Evolutionary conservation across 2,797 vertebrate genomes (phyloP).

Genomic region (Coreius guichenoti): DNA sequence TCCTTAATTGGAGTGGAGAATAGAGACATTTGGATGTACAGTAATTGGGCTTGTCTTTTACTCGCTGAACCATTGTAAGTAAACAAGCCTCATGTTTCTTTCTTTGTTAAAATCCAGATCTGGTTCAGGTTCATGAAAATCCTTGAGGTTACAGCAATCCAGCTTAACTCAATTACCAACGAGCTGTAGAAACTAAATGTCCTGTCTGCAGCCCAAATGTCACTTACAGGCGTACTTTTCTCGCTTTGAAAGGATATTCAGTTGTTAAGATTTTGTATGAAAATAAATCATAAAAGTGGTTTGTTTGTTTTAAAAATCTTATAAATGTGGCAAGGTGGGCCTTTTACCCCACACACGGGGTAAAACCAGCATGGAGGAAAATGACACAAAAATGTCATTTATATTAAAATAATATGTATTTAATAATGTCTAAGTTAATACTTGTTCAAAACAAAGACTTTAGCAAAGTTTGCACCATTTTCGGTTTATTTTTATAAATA

Average conservation of each 20-base stretch:
- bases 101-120: conserved; percentile 29
- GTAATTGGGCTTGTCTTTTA: conserved; percentile 28
- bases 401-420: too few relatives aligned
- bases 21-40: not conserved
- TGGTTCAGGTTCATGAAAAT: conserved; percentile 3
- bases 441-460: too few relatives aligned
- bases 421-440: too few relatives aligned
- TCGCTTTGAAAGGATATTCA: not conserved
- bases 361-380: too few relatives aligned
- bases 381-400: too few relatives aligned
- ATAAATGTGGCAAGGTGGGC: too few relatives aligned
- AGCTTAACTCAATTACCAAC: conserved; percentile 28
- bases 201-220: conserved; percentile 14
- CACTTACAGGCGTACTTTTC: not conserved
- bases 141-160: conserved; percentile 21
- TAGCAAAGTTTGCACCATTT: too few relatives aligned
- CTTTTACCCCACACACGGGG: too few relatives aligned
- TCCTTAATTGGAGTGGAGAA: conserved; percentile 58
- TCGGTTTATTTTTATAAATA: too few relatives aligned
- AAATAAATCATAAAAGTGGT: too few relatives aligned
- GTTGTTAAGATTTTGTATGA: not conserved
- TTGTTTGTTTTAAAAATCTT: too few relatives aligned
- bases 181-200: not conserved
- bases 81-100: conserved; percentile 38
- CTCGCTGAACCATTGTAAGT: conserved; percentile 20